Percentiles rank a stretch among this genome's conserved stretches.
Evolutionary conservation across 2,797 vertebrate genomes (phyloP).

Genomic region (Lerista edwardsae): DNA sequence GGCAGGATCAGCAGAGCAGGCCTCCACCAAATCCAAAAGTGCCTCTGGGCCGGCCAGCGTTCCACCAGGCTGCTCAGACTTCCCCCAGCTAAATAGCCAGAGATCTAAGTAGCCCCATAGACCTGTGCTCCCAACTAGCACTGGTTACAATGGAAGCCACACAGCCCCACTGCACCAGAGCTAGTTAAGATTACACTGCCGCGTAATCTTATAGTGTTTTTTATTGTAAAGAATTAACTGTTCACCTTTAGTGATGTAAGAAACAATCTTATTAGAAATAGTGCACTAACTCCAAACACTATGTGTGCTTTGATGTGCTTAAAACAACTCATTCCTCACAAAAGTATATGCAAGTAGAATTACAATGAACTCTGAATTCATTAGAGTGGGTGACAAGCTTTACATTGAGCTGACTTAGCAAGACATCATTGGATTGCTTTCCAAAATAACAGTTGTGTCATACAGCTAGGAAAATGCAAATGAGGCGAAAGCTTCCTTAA

Average conservation of each 20-base stretch:
- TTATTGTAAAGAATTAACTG: background rate
- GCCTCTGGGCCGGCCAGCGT: too few relatives aligned
- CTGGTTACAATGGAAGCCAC: too few relatives aligned
- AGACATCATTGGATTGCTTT: background rate
- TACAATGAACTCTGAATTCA: background rate
- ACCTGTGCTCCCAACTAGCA: too few relatives aligned
- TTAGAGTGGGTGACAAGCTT: background rate
- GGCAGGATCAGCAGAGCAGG: too few relatives aligned
- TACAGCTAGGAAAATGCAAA: conserved; percentile 8
- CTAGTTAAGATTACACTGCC: too few relatives aligned
- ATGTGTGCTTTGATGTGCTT: background rate
- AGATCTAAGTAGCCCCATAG: too few relatives aligned
- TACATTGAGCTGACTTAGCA: background rate
- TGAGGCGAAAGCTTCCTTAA: conserved; percentile 43
- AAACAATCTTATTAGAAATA: background rate
- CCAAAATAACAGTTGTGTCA: background rate
- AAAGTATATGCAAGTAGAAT: background rate
- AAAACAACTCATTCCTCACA: background rate
- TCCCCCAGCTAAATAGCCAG: too few relatives aligned
- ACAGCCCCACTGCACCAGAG: too few relatives aligned
- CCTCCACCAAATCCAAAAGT: too few relatives aligned
- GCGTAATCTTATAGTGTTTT: background rate
- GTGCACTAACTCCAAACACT: background rate
- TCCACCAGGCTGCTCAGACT: too few relatives aligned
- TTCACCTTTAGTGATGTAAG: background rate